A percentile compares a stretch with the other conserved stretches of the same genome.
Evolutionary conservation across 2,797 vertebrate genomes (phyloP).

Genomic region (Sebastes vulpes): DNA sequence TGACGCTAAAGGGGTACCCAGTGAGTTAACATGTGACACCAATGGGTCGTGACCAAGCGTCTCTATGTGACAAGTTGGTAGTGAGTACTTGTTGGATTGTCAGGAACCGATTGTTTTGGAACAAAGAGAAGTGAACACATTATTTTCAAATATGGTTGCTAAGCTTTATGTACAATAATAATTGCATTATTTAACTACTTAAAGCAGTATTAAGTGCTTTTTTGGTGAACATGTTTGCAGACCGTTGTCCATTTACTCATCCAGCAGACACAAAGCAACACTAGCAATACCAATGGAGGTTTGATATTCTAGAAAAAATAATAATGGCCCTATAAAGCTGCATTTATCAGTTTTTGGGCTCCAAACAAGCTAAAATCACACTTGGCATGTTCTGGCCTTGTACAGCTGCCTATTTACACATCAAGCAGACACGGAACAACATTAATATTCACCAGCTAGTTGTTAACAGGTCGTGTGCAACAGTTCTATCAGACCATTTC

Average conservation of each 20-base stretch:
- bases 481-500: not conserved
- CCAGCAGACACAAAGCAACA: not conserved
- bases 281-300: not conserved
- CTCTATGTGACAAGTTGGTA: too few relatives aligned
- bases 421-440: not conserved
- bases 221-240: not conserved
- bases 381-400: not conserved
- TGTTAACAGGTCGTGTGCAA: not conserved
- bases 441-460: not conserved
- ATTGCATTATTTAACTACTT: not conserved
- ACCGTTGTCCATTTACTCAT: not conserved
- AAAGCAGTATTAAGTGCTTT: not conserved
- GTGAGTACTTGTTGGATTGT: too few relatives aligned
- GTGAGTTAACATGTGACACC: too few relatives aligned
- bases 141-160: too few relatives aligned
- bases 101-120: too few relatives aligned
- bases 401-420: not conserved
- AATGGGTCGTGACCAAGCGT: too few relatives aligned
- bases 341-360: not conserved
- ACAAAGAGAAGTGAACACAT: too few relatives aligned
- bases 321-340: not conserved
- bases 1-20: too few relatives aligned
- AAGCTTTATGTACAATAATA: not conserved
- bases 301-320: not conserved
- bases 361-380: not conserved